phyloP scores from a whole-genome alignment of 2,797 vertebrate species.

The Discoglossus pictus region DNA sequence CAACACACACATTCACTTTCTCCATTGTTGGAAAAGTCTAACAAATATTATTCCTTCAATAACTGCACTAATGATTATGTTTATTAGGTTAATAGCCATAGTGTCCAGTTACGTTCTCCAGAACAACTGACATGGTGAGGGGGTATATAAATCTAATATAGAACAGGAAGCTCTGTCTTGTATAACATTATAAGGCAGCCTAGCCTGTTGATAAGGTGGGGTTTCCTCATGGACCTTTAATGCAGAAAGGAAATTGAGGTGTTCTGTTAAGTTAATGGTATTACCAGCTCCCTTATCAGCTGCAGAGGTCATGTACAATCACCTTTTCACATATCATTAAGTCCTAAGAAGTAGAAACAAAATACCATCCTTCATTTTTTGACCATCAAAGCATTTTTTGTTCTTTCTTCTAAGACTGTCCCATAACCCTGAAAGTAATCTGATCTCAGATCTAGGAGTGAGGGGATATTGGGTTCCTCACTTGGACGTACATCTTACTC shows the following conservation, averaged over 20 bases:
- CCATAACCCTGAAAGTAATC: not conserved
- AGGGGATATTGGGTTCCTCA: not conserved
- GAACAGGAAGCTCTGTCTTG: conserved; percentile 2
- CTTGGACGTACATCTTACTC: not conserved
- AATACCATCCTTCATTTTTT: conserved; percentile 7
- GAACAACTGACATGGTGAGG: too few species aligned
- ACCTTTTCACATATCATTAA: conserved; percentile 22
- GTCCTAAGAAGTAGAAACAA: conserved; percentile 1
- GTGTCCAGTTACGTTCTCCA: too few species aligned
- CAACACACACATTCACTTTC: too few species aligned
- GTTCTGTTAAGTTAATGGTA: not conserved
- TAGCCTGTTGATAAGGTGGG: not conserved
- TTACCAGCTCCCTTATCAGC: not conserved
- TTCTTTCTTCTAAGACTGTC: conserved; percentile 9
- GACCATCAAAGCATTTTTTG: conserved; percentile 15
- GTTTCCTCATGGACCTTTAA: conserved; percentile 4
- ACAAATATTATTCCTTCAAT: too few species aligned
- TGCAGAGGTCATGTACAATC: not conserved
- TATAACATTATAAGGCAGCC: not conserved
- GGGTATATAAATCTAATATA: too few species aligned
- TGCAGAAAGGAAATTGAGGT: conserved; percentile 6
- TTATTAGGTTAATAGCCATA: too few species aligned
- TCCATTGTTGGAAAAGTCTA: too few species aligned
- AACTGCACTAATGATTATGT: too few species aligned
- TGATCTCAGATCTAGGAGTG: not conserved